phyloP scores from a whole-genome alignment of 2,113 vertebrate species.

The Anolis sagrei region DNA sequence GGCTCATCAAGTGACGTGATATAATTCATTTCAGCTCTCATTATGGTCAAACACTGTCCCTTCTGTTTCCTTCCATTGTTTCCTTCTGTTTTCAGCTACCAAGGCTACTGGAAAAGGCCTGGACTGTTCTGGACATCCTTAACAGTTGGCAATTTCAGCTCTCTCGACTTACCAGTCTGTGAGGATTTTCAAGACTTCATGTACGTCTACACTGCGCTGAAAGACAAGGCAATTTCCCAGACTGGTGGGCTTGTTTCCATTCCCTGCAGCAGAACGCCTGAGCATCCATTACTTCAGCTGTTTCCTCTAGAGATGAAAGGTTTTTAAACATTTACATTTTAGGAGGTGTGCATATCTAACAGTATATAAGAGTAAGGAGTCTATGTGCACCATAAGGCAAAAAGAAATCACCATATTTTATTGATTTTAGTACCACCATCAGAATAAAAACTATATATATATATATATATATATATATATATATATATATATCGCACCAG shows the following conservation, averaged over 20 bases:
- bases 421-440: too few relatives aligned
- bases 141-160: neutral
- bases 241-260: neutral
- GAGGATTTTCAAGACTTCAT: neutral
- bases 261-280: neutral
- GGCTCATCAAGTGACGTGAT: neutral
- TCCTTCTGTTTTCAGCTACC: neutral
- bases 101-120: neutral
- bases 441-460: too few relatives aligned
- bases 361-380: neutral
- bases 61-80: neutral
- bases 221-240: neutral
- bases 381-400: neutral
- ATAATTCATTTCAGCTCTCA: neutral
- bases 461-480: too few relatives aligned
- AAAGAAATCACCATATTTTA: neutral
- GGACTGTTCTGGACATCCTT: neutral
- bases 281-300: neutral
- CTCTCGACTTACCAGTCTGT: neutral
- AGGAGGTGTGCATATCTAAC: neutral
- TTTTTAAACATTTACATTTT: neutral
- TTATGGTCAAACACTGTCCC: neutral
- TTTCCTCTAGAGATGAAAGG: neutral
- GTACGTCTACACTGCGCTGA: neutral
- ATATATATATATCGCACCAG: too few relatives aligned